Evolutionary conservation across 1,140 invertebrate species (phyloP).

Genomic region (Philotrypesis tridentata): DNA sequence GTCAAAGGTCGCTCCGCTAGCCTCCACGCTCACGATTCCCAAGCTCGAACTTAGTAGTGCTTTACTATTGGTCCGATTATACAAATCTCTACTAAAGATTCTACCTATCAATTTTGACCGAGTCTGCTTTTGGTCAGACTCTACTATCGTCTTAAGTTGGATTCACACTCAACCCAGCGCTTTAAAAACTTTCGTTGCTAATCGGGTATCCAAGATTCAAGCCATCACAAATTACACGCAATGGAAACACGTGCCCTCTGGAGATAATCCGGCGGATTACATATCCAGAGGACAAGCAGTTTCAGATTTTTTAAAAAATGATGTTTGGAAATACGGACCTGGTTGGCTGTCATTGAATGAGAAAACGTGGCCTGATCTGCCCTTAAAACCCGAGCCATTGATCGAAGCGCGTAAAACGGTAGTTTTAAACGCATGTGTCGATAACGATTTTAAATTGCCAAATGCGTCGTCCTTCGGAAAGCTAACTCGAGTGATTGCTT

Average conservation of each 20-base stretch:
- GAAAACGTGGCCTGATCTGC: not conserved
- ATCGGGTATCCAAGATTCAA: slow-evolving; percentile 3
- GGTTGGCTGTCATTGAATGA: not conserved
- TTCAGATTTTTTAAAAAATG: not conserved
- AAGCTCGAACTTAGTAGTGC: not conserved
- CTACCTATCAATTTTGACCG: not conserved
- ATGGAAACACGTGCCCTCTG: slow-evolving; percentile 4
- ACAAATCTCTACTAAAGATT: not conserved
- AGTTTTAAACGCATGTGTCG: not conserved
- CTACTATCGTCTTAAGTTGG: slow-evolving; percentile 2
- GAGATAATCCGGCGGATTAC: slow-evolving; percentile 14
- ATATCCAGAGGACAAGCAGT: not conserved
- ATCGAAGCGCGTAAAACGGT: not conserved
- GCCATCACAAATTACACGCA: not conserved
- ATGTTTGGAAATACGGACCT: not conserved
- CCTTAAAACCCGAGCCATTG: slow-evolving; percentile 33
- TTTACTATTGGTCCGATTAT: not conserved
- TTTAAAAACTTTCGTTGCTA: slow-evolving; percentile 10
- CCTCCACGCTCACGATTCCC: slow-evolving; percentile 15
- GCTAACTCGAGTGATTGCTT: slow-evolving; percentile 24
- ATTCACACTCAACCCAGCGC: not conserved
- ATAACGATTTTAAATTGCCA: not conserved
- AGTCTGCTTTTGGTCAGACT: not conserved
- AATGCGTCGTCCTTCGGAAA: slow-evolving; percentile 25
- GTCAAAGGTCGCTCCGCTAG: slow-evolving; percentile 62